A percentile compares a stretch with the other conserved stretches of the same genome.
Evolutionary conservation across 2,888 invertebrate genomes (phyloP).

Genomic region (Cataglyphis cursor): DNA sequence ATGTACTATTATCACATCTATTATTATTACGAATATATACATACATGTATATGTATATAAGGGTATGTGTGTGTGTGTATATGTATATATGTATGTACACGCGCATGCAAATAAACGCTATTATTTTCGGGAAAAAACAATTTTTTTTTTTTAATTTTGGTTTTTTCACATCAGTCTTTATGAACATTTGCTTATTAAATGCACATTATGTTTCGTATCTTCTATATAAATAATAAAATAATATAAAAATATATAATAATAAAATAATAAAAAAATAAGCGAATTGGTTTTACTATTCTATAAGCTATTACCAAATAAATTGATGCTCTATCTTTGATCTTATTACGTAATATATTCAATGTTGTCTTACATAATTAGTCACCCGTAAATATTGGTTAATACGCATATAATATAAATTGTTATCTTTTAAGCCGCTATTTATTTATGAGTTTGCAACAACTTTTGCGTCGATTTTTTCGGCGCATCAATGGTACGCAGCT

Average conservation of each 20-base stretch:
- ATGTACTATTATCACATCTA: not conserved
- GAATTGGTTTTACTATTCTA: not conserved
- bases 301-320: not conserved
- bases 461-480: conserved; percentile 20
- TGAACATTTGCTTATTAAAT: not conserved
- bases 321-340: not conserved
- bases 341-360: not conserved
- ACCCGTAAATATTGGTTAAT: not conserved
- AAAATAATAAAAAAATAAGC: not conserved
- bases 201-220: not conserved
- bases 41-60: not conserved
- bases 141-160: not conserved
- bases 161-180: not conserved
- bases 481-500: conserved; percentile 58
- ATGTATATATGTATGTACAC: not conserved
- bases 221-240: no score
- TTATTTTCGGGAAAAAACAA: not conserved
- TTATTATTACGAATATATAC: not conserved
- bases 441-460: not conserved
- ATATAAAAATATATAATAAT: no score
- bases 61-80: no score
- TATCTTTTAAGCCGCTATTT: not conserved
- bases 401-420: not conserved
- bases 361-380: not conserved
- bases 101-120: not conserved